Evolutionary conservation across 2,113 vertebrate genomes (phyloP).

Genomic region (Hyperoodon ampullatus): DNA sequence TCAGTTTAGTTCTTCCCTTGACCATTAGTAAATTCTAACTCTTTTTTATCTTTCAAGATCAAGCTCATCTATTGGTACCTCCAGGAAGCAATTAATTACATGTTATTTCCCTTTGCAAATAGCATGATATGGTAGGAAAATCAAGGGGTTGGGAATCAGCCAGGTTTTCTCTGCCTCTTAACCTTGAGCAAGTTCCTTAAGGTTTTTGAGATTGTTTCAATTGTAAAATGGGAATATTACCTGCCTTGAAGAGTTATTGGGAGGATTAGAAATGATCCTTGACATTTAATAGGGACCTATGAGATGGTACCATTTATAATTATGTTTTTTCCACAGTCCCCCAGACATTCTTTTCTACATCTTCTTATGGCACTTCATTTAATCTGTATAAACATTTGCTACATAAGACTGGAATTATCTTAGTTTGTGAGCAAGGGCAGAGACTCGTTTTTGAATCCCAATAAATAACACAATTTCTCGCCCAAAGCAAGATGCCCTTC

Average conservation of each 20-base stretch:
- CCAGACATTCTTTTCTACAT: neutral
- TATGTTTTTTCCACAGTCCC: neutral
- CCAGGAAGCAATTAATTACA: neutral
- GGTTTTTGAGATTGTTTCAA: neutral
- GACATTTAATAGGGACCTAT: neutral
- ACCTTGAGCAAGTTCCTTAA: neutral
- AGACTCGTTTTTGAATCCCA: neutral
- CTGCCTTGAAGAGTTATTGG: neutral
- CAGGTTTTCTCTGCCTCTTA: neutral
- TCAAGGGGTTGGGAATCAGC: neutral
- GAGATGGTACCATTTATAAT: neutral
- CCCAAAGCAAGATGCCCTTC: neutral
- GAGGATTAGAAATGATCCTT: neutral
- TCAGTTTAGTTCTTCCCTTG: neutral
- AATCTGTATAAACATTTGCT: neutral
- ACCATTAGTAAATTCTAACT: neutral
- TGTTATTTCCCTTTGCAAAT: neutral
- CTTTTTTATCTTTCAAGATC: neutral
- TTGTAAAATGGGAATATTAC: neutral
- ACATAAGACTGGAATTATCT: neutral
- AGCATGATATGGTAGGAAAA: neutral
- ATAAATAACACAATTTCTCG: neutral
- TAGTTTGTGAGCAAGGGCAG: neutral
- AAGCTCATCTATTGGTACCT: neutral
- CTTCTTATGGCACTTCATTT: neutral